Percentiles rank a stretch among this genome's conserved stretches.
Conservation (phyloP, 2,113 vertebrate species). For the Campylomormyrus numenius region DNA sequence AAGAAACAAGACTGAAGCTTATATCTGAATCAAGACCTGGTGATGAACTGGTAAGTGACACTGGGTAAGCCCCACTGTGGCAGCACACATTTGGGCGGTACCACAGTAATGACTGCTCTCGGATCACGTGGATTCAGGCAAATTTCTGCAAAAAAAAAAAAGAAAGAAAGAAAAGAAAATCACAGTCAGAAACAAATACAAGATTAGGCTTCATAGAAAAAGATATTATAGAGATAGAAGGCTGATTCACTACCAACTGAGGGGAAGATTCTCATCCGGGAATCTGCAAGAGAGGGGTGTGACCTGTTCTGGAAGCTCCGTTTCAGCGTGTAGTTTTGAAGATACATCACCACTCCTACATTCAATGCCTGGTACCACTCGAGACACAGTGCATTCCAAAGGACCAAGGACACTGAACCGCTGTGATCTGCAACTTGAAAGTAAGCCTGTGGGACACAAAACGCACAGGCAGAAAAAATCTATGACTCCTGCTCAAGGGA, state of each 20-base stretch:
- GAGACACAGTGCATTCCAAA: constrained; percentile 83
- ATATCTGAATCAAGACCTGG: constrained; percentile 62
- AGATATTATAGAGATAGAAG: background rate
- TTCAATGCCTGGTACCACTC: constrained; percentile 79
- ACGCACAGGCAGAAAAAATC: background rate
- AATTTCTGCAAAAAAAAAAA: constrained; percentile 66
- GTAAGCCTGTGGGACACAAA: constrained; percentile 62
- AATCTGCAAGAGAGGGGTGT: constrained; percentile 64
- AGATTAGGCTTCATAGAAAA: background rate
- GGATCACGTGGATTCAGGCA: constrained; percentile 72
- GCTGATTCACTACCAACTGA: constrained; percentile 64
- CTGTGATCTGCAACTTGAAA: constrained; percentile 87
- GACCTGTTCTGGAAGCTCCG: constrained; percentile 69
- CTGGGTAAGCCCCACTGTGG: constrained; percentile 78
- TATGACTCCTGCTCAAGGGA: background rate
- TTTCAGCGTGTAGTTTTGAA: constrained; percentile 75
- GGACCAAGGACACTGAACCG: constrained; percentile 76
- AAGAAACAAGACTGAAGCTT: background rate
- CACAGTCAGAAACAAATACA: background rate
- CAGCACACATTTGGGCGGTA: constrained; percentile 69
- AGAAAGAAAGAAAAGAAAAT: background rate
- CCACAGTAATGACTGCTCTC: constrained; percentile 65
- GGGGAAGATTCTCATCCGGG: constrained; percentile 66
- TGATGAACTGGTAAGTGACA: constrained; percentile 69
- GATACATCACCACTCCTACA: constrained; percentile 72